Percentiles rank a stretch among this genome's conserved stretches.
Conservation (phyloP, 2,888 invertebrate species). For the Ectemnius lituratus region DNA sequence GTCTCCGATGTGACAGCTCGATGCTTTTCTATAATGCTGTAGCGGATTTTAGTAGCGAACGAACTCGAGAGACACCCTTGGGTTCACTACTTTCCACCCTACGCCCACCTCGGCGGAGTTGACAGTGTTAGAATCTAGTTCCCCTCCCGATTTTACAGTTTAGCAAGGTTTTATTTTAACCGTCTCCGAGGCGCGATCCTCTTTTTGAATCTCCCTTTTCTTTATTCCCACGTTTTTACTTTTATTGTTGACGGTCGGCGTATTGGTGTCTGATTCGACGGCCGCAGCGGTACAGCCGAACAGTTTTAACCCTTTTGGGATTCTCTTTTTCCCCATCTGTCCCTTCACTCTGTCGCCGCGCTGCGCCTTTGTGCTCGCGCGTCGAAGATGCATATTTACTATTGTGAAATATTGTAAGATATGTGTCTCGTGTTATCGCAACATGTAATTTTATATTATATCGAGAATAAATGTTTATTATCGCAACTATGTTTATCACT, state of each 20-base stretch:
- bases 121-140: too few species aligned
- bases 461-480: conserved; percentile 70
- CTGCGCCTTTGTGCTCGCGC: conserved; percentile 9
- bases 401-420: conserved; percentile 76
- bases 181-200: too few species aligned
- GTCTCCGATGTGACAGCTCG: conserved; percentile 36
- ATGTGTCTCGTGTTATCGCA: conserved; percentile 71
- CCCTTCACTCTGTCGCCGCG: not conserved
- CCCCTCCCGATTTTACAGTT: too few species aligned
- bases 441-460: conserved; percentile 75
- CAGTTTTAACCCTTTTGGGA: conserved; percentile 8
- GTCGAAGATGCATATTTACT: conserved; percentile 42
- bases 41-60: conserved; percentile 7
- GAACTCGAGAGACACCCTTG: too few species aligned
- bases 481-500: conserved; percentile 18
- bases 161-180: too few species aligned
- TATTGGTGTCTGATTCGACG: not conserved
- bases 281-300: not conserved
- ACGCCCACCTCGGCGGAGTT: too few species aligned
- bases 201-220: too few species aligned
- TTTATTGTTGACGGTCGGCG: not conserved
- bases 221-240: not conserved
- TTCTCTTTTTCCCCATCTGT: not conserved
- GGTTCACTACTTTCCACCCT: too few species aligned
- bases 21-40: conserved; percentile 10